These are phyloP conservation scores for Drosophila longiperda DNA, from an alignment of 2,888 invertebrate species.

Conservation along the genomic window DNA sequence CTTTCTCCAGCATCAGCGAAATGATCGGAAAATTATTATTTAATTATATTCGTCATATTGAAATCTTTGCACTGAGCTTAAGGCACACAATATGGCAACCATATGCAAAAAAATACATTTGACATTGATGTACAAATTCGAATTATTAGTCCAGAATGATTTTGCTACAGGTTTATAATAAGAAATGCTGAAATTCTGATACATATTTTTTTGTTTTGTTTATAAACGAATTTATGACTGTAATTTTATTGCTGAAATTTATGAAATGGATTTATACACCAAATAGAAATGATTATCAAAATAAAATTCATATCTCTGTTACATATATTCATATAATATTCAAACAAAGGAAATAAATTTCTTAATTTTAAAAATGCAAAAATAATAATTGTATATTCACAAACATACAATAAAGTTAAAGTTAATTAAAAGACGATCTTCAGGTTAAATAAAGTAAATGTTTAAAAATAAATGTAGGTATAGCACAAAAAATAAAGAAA, in stretches of 20 bases:
- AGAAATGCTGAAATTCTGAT: slow-evolving; percentile 2
- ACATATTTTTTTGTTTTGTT: not conserved
- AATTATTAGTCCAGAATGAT: not conserved
- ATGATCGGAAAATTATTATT: not conserved
- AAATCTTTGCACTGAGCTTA: not conserved
- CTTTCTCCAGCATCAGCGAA: not conserved
- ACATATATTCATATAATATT: not conserved
- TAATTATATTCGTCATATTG: too few relatives aligned
- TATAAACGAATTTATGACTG: not conserved
- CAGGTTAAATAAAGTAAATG: not conserved
- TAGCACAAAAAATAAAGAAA: not conserved
- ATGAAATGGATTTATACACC: not conserved
- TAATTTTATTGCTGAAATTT: not conserved
- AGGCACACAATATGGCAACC: slow-evolving; percentile 19
- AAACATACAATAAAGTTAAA: not conserved
- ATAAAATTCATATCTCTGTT: not conserved
- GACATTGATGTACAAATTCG: not conserved
- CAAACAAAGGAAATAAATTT: not conserved
- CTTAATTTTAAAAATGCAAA: not conserved
- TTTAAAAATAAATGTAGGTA: not conserved
- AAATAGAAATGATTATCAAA: not conserved
- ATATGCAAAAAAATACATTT: slow-evolving; percentile 4
- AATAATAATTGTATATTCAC: not conserved
- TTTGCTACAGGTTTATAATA: not conserved
- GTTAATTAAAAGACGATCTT: not conserved